Conservation (phyloP, 2,113 vertebrate species). For the Tautogolabrus adspersus region DNA sequence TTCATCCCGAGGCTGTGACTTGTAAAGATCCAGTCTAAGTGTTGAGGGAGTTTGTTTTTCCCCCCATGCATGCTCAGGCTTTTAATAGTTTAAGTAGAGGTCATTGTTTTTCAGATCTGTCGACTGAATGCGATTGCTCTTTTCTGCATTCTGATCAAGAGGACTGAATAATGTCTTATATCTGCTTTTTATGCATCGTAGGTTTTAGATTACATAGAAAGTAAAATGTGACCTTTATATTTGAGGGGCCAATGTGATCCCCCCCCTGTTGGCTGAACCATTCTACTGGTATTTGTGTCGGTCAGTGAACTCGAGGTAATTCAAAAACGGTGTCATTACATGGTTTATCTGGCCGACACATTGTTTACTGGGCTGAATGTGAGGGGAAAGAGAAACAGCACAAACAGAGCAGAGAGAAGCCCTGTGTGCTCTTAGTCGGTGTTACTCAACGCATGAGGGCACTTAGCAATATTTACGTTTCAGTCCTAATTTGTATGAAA, state of each 20-base stretch:
- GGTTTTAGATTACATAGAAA: not conserved
- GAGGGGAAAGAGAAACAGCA: constrained; percentile 3
- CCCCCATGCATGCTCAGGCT: not conserved
- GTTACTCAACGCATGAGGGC: not conserved
- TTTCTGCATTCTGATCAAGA: not conserved
- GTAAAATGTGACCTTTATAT: not conserved
- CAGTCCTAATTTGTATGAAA: not conserved
- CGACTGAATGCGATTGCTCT: not conserved
- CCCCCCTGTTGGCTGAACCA: not conserved
- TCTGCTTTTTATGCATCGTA: not conserved
- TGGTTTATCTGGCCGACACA: constrained; percentile 13
- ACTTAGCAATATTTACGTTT: not conserved
- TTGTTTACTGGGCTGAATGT: constrained; percentile 17
- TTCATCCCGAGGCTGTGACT: constrained; percentile 11
- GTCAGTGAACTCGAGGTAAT: not conserved
- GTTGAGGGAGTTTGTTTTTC: not conserved
- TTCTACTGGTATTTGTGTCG: not conserved
- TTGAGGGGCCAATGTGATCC: not conserved
- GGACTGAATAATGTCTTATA: not conserved
- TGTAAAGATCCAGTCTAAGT: not conserved
- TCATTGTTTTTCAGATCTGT: constrained; percentile 8
- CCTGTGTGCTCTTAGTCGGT: not conserved
- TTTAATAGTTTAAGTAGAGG: constrained; percentile 8
- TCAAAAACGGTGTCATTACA: constrained; percentile 7
- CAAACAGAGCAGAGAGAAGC: constrained; percentile 3